Conservation (phyloP, 2,797 vertebrate genomes). For the Miichthys miiuy region DNA sequence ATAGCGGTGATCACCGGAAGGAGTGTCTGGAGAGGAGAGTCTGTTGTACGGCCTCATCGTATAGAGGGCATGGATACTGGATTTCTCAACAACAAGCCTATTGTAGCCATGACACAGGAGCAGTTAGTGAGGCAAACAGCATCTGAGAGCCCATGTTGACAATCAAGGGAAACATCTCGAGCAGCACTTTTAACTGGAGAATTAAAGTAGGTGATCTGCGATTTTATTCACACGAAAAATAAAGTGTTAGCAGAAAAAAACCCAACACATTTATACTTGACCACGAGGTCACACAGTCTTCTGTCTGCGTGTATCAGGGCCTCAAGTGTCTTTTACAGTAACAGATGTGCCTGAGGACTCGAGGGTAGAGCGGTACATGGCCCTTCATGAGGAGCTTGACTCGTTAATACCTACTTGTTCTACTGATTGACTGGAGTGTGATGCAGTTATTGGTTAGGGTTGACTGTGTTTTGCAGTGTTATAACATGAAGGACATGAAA, state of each 20-base stretch:
- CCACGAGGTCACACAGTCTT: conserved; percentile 44
- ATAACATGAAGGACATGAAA: conserved; percentile 40
- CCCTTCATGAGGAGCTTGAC: conserved; percentile 42
- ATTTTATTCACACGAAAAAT: conserved; percentile 44
- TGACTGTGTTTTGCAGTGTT: conserved; percentile 54
- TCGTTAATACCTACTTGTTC: conserved; percentile 33
- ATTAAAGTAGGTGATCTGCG: conserved; percentile 16
- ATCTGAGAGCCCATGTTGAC: conserved; percentile 46
- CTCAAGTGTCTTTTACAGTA: conserved; percentile 75
- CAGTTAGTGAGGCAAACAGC: conserved; percentile 27
- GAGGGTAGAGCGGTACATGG: conserved; percentile 29
- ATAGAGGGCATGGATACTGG: neutral
- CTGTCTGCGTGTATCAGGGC: conserved; percentile 49
- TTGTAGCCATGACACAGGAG: conserved; percentile 59
- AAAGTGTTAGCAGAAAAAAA: conserved; percentile 28
- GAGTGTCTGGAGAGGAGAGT: too few species aligned
- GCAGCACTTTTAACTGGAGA: conserved; percentile 38
- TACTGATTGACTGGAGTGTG: conserved; percentile 26
- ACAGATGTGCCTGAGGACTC: conserved; percentile 77
- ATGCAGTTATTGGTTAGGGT: conserved; percentile 40
- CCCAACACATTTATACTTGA: conserved; percentile 52
- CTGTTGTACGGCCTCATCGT: too few species aligned
- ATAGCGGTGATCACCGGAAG: conserved; percentile 41
- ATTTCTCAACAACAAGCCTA: conserved; percentile 38
- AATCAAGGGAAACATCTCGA: conserved; percentile 64